Conservation (phyloP, 2,888 invertebrate species). For the Resseliella maxima region DNA sequence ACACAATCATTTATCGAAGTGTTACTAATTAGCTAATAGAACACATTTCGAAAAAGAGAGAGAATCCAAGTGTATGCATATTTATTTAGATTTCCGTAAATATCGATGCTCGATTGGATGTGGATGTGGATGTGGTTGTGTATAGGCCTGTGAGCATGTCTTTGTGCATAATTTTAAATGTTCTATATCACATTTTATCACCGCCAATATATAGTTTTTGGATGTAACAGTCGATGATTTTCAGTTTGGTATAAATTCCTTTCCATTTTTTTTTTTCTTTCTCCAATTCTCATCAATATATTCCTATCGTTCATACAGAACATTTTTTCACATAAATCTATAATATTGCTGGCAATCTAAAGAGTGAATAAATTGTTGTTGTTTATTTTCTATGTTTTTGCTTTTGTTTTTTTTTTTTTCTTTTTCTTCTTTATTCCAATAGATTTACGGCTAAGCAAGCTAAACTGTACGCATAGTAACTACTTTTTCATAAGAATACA, state of each 20-base stretch:
- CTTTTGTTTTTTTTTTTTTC: neutral
- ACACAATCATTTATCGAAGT: conserved; percentile 41
- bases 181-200: neutral
- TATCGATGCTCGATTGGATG: conserved; percentile 15
- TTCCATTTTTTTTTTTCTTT: neutral
- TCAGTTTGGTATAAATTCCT: neutral
- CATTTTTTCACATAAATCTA: neutral
- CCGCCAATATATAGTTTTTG: neutral
- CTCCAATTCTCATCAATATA: too few species aligned
- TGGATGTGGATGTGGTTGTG: neutral
- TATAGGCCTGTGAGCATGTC: neutral
- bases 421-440: neutral
- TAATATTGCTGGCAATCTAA: neutral
- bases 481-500: neutral
- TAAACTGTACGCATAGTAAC: neutral
- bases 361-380: neutral
- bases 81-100: conserved; percentile 14
- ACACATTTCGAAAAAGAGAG: conserved; percentile 20
- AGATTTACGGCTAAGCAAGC: neutral
- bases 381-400: neutral
- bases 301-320: neutral
- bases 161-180: neutral
- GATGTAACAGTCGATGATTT: conserved; percentile 7
- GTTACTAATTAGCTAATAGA: conserved; percentile 31
- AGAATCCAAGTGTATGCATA: conserved; percentile 29